These are phyloP conservation scores for Poeciliopsis turrubarensis DNA, from an alignment of 2,113 vertebrate genomes.

Conservation along the genomic window DNA sequence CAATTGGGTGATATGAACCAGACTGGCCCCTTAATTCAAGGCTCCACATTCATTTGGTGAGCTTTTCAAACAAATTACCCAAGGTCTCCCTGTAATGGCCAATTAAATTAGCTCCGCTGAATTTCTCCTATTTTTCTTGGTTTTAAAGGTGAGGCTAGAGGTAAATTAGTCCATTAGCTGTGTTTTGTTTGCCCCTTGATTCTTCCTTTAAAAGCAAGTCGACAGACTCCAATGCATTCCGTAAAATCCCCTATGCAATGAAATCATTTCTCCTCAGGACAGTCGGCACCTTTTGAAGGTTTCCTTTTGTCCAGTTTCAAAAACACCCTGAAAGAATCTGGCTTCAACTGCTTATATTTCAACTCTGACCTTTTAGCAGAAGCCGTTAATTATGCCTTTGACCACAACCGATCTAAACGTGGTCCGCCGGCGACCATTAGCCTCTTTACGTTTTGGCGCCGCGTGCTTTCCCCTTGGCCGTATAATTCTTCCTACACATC, in stretches of 20 bases:
- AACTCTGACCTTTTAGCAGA: slow-evolving; percentile 29
- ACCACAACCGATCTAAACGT: slow-evolving; percentile 17
- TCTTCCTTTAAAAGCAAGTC: slow-evolving; percentile 82
- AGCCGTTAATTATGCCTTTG: slow-evolving; percentile 15
- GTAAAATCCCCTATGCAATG: slow-evolving; percentile 82
- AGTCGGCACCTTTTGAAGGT: slow-evolving; percentile 89
- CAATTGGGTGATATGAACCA: slow-evolving; percentile 66
- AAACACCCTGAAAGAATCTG: slow-evolving; percentile 70
- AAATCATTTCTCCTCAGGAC: slow-evolving; percentile 73
- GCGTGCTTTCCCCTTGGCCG: neutral
- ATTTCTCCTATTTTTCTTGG: slow-evolving; percentile 52
- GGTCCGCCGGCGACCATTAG: slow-evolving; percentile 27
- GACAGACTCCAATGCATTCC: slow-evolving; percentile 88
- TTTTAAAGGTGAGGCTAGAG: slow-evolving; percentile 40
- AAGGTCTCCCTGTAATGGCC: slow-evolving; percentile 65
- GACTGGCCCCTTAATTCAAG: slow-evolving; percentile 43
- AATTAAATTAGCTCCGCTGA: slow-evolving; percentile 61
- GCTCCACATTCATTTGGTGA: slow-evolving; percentile 50
- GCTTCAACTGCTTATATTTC: slow-evolving; percentile 36
- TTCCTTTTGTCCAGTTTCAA: slow-evolving; percentile 85
- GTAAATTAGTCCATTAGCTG: slow-evolving; percentile 31
- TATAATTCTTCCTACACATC: neutral
- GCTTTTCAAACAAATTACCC: slow-evolving; percentile 59
- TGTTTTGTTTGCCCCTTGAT: slow-evolving; percentile 56
- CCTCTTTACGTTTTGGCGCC: slow-evolving; percentile 8